Evolutionary conservation across 2,888 invertebrate genomes (phyloP).

Genomic region (Sisyra terminalis): DNA sequence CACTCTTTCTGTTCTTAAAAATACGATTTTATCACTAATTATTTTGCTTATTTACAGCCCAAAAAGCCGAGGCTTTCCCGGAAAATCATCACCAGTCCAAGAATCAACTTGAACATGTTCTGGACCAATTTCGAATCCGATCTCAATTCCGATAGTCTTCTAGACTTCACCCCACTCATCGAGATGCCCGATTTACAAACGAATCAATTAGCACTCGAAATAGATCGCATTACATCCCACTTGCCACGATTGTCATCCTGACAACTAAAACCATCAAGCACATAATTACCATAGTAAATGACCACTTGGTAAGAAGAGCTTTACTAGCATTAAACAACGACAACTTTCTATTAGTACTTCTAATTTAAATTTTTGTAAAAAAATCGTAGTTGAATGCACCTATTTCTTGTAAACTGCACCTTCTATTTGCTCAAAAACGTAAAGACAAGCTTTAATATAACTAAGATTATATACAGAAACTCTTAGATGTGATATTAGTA

Average conservation of each 20-base stretch:
- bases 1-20: neutral
- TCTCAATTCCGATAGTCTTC: conserved; percentile 19
- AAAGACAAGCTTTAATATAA: conserved; percentile 6
- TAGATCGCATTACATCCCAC: conserved; percentile 38
- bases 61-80: conserved; percentile 38
- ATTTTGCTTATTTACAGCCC: conserved; percentile 31
- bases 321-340: neutral
- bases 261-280: neutral
- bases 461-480: neutral
- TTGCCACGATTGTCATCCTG: conserved; percentile 29
- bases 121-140: conserved; percentile 44
- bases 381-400: neutral
- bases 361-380: neutral
- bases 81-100: conserved; percentile 35
- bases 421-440: conserved; percentile 3
- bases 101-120: conserved; percentile 46
- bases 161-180: no score
- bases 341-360: neutral
- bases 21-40: neutral
- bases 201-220: conserved; percentile 24
- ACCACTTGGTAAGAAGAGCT: neutral
- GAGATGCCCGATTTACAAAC: no score
- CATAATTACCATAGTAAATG: no score
- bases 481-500: conserved; percentile 1
- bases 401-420: conserved; percentile 1